These are phyloP conservation scores for Phoenoteleia sp. DNA, from an alignment of 2,888 invertebrate genomes.

Conservation along the genomic window DNA sequence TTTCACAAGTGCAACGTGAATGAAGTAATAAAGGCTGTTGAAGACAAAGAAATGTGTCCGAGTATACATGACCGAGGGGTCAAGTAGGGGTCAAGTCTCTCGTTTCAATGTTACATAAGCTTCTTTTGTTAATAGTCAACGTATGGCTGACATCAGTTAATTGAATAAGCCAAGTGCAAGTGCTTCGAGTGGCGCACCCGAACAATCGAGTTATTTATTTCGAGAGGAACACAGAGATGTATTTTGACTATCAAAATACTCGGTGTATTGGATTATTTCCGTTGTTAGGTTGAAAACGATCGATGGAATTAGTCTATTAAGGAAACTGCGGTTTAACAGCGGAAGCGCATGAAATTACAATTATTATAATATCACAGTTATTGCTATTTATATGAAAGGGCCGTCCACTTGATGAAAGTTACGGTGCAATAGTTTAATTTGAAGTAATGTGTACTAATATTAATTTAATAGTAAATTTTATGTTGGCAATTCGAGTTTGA, in stretches of 20 bases:
- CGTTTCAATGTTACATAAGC: conserved; percentile 17
- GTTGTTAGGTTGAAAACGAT: conserved; percentile 22
- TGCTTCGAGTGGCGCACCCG: background rate
- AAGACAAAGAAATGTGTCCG: conserved; percentile 30
- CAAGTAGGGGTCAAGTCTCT: conserved; percentile 27
- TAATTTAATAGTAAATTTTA: too few species aligned
- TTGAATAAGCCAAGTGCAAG: conserved; percentile 19
- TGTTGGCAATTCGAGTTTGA: too few species aligned
- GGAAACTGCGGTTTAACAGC: conserved; percentile 30
- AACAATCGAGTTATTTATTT: conserved; percentile 29
- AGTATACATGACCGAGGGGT: conserved; percentile 24
- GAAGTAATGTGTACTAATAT: too few species aligned
- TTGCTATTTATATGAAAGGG: conserved; percentile 4
- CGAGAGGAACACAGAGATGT: conserved; percentile 7
- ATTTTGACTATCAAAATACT: conserved; percentile 31
- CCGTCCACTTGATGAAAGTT: too few species aligned
- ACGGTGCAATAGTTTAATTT: too few species aligned
- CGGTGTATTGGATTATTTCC: conserved; percentile 37
- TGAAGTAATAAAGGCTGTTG: conserved; percentile 14
- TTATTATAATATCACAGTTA: conserved; percentile 28
- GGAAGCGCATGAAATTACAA: conserved; percentile 15
- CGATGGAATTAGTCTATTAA: conserved; percentile 31
- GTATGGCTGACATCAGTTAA: conserved; percentile 23
- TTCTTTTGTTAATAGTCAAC: background rate
- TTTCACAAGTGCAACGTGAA: conserved; percentile 9